Conservation (phyloP, 2,113 vertebrate genomes). For the Ailuropoda melanoleuca region DNA sequence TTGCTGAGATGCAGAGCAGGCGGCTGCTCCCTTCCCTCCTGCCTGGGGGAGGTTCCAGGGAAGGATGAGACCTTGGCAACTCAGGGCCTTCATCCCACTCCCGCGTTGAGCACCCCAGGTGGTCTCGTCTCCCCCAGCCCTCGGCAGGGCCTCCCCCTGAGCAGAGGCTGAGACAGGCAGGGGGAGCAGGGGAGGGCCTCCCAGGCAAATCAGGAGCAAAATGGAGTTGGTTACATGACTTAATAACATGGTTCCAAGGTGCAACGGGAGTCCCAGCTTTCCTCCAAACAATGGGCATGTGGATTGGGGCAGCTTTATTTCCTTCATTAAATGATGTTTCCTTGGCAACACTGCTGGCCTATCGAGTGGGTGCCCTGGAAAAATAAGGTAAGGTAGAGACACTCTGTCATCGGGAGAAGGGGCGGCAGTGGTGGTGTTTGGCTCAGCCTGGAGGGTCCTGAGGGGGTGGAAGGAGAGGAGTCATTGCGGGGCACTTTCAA, state of each 20-base stretch:
- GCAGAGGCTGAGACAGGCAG: not conserved
- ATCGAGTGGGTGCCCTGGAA: not conserved
- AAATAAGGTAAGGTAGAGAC: not conserved
- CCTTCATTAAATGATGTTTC: not conserved
- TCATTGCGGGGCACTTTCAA: not conserved
- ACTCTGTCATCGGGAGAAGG: not conserved
- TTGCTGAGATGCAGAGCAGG: not conserved
- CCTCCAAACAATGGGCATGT: not conserved
- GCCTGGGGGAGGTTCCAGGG: not conserved
- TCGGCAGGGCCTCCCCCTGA: not conserved
- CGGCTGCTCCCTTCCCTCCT: not conserved
- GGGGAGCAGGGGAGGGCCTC: not conserved
- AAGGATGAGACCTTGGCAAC: not conserved
- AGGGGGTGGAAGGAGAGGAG: not conserved
- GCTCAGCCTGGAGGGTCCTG: not conserved
- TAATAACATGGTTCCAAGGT: not conserved
- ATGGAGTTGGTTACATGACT: not conserved
- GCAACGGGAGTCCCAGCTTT: not conserved
- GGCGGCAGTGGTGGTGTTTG: not conserved
- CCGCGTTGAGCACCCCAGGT: rapidly evolving
- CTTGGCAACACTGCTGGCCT: constrained; percentile 25
- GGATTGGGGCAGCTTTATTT: not conserved
- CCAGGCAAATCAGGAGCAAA: not conserved
- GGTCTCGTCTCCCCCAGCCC: not conserved
- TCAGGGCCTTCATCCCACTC: not conserved